Percentiles rank a stretch among this genome's conserved stretches.
phyloP scores from a whole-genome alignment of 1,140 invertebrate genomes.

The Drosophila guanche region DNA sequence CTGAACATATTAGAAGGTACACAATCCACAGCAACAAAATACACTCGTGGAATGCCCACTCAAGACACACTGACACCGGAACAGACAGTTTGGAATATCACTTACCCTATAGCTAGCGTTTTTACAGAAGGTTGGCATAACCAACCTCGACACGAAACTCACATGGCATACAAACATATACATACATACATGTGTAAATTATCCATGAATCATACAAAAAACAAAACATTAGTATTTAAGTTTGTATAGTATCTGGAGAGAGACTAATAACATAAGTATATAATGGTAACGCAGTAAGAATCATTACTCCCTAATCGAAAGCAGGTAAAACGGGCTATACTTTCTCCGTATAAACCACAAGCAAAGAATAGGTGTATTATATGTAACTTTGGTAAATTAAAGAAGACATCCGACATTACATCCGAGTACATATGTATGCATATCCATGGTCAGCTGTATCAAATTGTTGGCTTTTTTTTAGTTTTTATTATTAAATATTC shows the following conservation, averaged over 20 bases:
- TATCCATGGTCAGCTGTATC: no score
- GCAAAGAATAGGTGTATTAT: no score
- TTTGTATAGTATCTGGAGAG: background rate
- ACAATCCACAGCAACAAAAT: conserved; percentile 62
- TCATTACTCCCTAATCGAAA: no score
- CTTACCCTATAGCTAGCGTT: conserved; percentile 80
- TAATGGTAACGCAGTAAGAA: background rate
- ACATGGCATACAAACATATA: conserved; percentile 4
- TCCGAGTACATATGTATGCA: no score
- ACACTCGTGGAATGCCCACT: conserved; percentile 38
- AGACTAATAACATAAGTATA: background rate
- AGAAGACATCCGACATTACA: no score
- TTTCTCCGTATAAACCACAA: no score
- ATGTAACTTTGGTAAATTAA: no score
- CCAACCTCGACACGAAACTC: conserved; percentile 1
- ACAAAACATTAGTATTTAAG: background rate
- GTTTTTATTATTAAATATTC: no score
- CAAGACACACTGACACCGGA: conserved; percentile 83
- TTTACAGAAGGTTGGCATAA: background rate
- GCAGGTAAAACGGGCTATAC: no score
- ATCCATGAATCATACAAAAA: background rate
- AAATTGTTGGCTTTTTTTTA: no score
- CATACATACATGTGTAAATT: conserved; percentile 1
- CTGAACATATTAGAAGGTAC: background rate
- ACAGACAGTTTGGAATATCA: conserved; percentile 83